phyloP scores from a whole-genome alignment of 1,140 invertebrate genomes.

The Zeugodacus cucurbitae region DNA sequence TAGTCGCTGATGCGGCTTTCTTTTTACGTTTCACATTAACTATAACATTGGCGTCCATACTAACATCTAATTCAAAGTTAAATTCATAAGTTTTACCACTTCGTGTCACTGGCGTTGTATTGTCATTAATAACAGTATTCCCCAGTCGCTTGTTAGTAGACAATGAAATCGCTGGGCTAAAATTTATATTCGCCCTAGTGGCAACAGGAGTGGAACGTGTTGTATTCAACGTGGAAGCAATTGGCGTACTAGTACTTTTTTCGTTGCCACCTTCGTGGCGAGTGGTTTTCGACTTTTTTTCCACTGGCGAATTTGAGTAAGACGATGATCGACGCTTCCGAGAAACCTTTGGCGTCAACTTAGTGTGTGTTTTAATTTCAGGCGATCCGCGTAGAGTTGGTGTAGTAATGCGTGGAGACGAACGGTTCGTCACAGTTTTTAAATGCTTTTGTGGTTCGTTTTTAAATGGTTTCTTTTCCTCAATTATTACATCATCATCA shows the following conservation, averaged over 20 bases:
- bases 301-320: constrained; percentile 30
- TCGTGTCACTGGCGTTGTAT: constrained; percentile 56
- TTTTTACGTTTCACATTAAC: constrained; percentile 64
- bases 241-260: background rate
- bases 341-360: background rate
- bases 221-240: background rate
- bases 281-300: constrained; percentile 45
- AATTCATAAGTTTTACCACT: constrained; percentile 63
- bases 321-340: background rate
- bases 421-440: constrained; percentile 31
- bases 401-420: background rate
- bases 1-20: constrained; percentile 45
- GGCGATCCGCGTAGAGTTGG: background rate
- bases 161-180: constrained; percentile 52
- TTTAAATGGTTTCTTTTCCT: constrained; percentile 36
- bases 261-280: background rate
- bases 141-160: constrained; percentile 51
- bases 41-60: constrained; percentile 64
- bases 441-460: constrained; percentile 24
- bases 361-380: constrained; percentile 40
- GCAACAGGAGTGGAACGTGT: constrained; percentile 41
- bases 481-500: constrained; percentile 44
- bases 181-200: constrained; percentile 53
- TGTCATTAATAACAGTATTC: constrained; percentile 60
- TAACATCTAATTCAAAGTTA: constrained; percentile 64